Conservation (phyloP, 2,113 vertebrate species). For the Notiomystis cincta region DNA sequence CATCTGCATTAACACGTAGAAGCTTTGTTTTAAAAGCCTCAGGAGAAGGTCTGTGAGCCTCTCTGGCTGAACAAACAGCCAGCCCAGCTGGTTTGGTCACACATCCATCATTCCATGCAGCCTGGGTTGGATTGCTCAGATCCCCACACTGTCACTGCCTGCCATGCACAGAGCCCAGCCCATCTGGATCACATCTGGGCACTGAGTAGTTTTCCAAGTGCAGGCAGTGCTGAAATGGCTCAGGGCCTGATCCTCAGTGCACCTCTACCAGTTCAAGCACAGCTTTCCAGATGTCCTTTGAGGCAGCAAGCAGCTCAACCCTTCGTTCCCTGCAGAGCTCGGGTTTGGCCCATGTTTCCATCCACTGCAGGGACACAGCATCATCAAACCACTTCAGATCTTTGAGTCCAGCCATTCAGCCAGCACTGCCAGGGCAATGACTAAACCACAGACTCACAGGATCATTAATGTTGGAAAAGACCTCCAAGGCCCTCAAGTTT, state of each 20-base stretch:
- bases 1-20: neutral
- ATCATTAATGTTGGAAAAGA: neutral
- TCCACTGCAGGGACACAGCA: neutral
- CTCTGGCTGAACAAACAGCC: neutral
- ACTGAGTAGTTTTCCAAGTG: neutral
- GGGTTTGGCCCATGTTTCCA: neutral
- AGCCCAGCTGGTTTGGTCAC: neutral
- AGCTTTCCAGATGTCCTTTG: neutral
- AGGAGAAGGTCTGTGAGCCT: neutral
- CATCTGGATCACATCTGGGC: conserved; percentile 9
- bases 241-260: neutral
- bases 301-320: neutral
- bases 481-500: neutral
- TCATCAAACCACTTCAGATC: accelerated
- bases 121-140: neutral
- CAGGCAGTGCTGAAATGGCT: neutral
- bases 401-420: neutral
- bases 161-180: neutral
- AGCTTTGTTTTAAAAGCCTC: neutral
- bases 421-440: neutral
- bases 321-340: neutral
- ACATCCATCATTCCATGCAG: neutral
- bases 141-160: neutral
- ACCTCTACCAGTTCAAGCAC: neutral
- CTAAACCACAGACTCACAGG: neutral